Conservation (phyloP, 2,888 invertebrate species). For the Papilio gigon region DNA sequence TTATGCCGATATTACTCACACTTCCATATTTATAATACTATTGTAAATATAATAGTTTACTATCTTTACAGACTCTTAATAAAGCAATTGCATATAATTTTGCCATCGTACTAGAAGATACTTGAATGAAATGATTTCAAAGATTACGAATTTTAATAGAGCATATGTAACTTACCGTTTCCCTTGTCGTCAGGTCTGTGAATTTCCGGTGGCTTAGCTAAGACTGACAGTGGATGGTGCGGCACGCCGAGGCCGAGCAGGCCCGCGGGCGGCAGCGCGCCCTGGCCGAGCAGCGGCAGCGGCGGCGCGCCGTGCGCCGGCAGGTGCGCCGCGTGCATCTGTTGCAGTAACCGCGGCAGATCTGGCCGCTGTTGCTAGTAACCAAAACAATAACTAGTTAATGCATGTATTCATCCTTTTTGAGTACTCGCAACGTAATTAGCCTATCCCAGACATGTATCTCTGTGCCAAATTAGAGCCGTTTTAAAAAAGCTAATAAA, state of each 20-base stretch:
- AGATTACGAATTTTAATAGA: no score
- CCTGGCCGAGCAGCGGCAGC: constrained; percentile 81
- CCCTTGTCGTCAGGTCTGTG: constrained; percentile 90
- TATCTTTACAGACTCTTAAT: no score
- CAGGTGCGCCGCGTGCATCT: constrained; percentile 95
- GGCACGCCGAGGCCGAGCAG: constrained; percentile 86
- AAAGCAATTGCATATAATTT: no score
- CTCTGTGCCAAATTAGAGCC: no score
- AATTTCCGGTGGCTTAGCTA: constrained; percentile 89
- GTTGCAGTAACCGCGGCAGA: constrained; percentile 91
- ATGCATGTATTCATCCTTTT: neutral
- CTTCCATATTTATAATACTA: neutral
- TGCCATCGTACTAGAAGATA: no score
- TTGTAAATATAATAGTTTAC: no score
- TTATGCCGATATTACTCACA: no score
- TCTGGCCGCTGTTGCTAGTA: constrained; percentile 89
- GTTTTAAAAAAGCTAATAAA: no score
- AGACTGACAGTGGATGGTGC: constrained; percentile 89
- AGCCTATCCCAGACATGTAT: no score
- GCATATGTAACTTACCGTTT: constrained; percentile 88
- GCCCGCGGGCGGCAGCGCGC: constrained; percentile 81
- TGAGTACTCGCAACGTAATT: neutral
- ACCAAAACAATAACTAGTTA: constrained; percentile 1
- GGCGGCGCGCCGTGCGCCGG: constrained; percentile 89
- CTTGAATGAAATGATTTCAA: no score